Conservation (phyloP, 1,140 invertebrate genomes). For the Drosophila paulistorum region DNA sequence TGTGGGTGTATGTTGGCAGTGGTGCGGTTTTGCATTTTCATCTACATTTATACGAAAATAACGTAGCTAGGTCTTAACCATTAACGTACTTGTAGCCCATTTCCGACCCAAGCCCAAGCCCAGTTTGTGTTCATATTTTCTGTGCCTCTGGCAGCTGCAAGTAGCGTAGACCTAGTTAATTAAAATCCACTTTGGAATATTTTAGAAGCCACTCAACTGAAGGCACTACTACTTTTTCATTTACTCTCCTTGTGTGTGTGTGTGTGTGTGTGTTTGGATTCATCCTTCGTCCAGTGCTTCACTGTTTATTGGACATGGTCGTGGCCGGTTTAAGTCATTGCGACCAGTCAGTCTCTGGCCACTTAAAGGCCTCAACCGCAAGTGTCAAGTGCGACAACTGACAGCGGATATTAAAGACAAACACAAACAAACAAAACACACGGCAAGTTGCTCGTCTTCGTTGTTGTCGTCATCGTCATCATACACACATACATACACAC, state of each 20-base stretch:
- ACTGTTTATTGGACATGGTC: constrained; percentile 11
- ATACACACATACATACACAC: background rate
- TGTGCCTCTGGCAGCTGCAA: constrained; percentile 9
- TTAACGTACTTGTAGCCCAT: constrained; percentile 1
- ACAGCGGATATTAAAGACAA: constrained; percentile 20
- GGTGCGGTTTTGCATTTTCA: background rate
- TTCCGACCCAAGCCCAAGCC: background rate
- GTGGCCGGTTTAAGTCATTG: background rate
- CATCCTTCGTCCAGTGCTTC: constrained; percentile 3
- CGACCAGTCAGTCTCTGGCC: background rate
- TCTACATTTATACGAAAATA: background rate
- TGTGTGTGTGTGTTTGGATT: background rate
- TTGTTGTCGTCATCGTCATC: no score
- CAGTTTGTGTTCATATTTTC: constrained; percentile 2
- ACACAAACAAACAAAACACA: constrained; percentile 11
- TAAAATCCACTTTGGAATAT: constrained; percentile 26
- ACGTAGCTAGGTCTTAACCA: background rate
- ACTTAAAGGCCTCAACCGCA: constrained; percentile 14
- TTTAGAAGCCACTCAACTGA: constrained; percentile 20
- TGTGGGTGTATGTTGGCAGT: background rate
- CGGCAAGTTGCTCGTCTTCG: background rate
- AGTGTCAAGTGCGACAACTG: constrained; percentile 24
- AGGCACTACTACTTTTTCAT: constrained; percentile 15
- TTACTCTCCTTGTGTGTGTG: background rate
- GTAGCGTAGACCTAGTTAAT: constrained; percentile 19